A percentile compares a stretch with the other conserved stretches of the same genome.
These are phyloP conservation scores for Acromyrmex heyeri DNA, from an alignment of 1,140 invertebrate genomes.

Conservation along the genomic window DNA sequence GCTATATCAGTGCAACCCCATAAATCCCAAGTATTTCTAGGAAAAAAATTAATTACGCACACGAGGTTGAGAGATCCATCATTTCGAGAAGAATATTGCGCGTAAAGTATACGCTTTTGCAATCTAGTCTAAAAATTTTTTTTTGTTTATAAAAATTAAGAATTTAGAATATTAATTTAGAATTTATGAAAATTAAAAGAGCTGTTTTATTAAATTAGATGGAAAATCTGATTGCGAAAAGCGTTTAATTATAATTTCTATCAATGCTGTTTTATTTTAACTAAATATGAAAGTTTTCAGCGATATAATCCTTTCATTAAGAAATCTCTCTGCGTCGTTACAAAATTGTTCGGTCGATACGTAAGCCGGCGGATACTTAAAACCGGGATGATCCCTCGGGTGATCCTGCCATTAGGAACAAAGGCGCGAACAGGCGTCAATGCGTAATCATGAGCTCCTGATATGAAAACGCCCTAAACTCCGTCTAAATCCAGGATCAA, in stretches of 20 bases:
- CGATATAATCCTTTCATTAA: background rate
- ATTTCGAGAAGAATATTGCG: conserved; percentile 13
- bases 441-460: conserved; percentile 75
- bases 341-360: conserved; percentile 3
- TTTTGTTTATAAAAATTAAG: background rate
- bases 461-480: conserved; percentile 79
- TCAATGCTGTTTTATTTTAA: background rate
- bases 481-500: conserved; percentile 79
- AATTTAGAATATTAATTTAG: too few relatives aligned
- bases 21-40: conserved; percentile 27
- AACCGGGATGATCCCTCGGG: background rate
- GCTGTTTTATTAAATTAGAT: background rate
- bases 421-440: conserved; percentile 29
- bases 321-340: background rate
- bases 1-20: conserved; percentile 17
- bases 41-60: conserved; percentile 1
- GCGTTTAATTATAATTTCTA: background rate
- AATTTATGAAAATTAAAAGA: conserved; percentile 12
- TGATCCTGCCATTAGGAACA: conserved; percentile 39
- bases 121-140: background rate
- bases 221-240: background rate
- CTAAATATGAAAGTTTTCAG: background rate
- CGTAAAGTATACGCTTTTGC: background rate
- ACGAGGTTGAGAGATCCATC: background rate
- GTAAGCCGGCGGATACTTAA: background rate